Conservation (phyloP, 2,113 vertebrate species). For the Heloderma charlesbogerti region DNA sequence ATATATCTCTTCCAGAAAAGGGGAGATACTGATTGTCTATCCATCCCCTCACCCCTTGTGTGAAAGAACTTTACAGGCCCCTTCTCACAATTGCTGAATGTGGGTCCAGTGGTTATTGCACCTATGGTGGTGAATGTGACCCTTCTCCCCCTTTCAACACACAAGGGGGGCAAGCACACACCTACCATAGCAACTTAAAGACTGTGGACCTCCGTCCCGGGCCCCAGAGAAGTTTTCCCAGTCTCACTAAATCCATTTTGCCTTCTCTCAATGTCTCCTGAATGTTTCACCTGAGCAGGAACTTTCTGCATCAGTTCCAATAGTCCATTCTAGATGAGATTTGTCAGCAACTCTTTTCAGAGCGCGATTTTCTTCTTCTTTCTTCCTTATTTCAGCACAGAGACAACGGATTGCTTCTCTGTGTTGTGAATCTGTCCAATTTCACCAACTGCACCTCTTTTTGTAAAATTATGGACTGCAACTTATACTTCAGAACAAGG, state of each 20-base stretch:
- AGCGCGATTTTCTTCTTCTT: background rate
- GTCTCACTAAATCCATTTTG: background rate
- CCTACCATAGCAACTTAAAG: background rate
- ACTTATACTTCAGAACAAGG: background rate
- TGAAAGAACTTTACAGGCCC: background rate
- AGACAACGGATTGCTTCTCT: slow-evolving; percentile 9
- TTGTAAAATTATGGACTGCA: slow-evolving; percentile 36
- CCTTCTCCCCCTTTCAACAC: background rate
- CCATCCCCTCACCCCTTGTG: no score
- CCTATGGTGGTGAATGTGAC: background rate
- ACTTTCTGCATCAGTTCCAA: background rate
- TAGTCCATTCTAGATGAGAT: background rate
- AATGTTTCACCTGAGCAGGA: background rate
- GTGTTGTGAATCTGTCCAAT: background rate
- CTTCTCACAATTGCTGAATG: background rate
- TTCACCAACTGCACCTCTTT: background rate
- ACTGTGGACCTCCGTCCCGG: background rate
- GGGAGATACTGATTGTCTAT: background rate
- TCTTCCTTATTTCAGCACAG: background rate
- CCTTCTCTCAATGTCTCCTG: background rate
- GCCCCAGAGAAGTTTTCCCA: background rate
- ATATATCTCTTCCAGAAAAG: background rate
- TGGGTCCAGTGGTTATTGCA: background rate
- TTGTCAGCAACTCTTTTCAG: background rate
- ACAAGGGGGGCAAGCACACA: background rate